A percentile compares a stretch with the other conserved stretches of the same genome.
Conservation (phyloP, 2,113 vertebrate species). For the Dasyprocta punctata region DNA sequence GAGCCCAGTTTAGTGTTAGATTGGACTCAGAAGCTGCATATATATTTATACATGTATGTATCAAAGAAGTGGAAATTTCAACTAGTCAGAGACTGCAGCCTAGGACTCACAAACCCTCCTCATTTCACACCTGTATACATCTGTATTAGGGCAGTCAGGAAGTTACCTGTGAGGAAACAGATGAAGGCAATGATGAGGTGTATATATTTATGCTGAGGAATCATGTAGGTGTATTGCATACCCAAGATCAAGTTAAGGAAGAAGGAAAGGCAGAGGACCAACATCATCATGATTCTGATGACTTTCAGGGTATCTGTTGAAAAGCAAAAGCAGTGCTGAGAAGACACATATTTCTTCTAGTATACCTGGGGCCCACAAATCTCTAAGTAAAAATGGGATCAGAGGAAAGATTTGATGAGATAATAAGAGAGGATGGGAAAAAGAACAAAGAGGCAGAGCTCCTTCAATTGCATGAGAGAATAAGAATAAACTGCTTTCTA, state of each 20-base stretch:
- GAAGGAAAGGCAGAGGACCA: slow-evolving; percentile 4
- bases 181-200: not conserved
- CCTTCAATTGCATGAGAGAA: not conserved
- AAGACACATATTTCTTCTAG: not conserved
- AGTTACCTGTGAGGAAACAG: slow-evolving; percentile 66
- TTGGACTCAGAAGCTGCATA: not conserved
- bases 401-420: not conserved
- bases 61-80: not conserved
- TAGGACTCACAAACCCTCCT: not conserved
- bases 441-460: not conserved
- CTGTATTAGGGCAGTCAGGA: not conserved
- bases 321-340: slow-evolving; percentile 38
- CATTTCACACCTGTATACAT: not conserved
- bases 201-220: slow-evolving; percentile 3
- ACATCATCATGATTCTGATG: slow-evolving; percentile 31
- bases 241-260: slow-evolving; percentile 55
- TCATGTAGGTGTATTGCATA: slow-evolving; percentile 40
- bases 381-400: not conserved
- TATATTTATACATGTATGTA: not conserved
- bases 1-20: not conserved
- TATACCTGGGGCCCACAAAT: not conserved
- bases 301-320: slow-evolving; percentile 40
- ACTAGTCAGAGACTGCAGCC: not conserved
- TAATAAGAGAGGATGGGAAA: not conserved
- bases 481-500: not conserved